Percentiles rank a stretch among this genome's conserved stretches.
These are phyloP conservation scores for Tupiocoris notatus DNA, from an alignment of 2,888 invertebrate genomes.

Conservation along the genomic window DNA sequence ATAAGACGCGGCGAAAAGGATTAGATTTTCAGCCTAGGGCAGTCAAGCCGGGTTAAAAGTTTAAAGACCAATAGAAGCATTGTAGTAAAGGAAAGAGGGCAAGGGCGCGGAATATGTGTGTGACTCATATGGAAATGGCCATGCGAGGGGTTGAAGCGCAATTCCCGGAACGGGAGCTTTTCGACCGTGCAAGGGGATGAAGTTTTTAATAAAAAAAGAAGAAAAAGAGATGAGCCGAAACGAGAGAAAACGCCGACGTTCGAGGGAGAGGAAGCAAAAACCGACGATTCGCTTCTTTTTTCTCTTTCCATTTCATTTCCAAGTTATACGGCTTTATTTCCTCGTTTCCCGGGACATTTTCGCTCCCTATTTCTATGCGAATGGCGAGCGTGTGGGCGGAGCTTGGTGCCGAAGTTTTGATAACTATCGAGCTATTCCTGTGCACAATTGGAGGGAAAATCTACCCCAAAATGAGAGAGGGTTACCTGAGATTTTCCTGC, in stretches of 20 bases:
- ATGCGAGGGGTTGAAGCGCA: neutral
- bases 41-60: neutral
- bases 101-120: neutral
- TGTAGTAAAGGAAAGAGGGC: neutral
- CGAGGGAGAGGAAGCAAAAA: neutral
- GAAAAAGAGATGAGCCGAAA: neutral
- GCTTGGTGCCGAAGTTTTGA: neutral
- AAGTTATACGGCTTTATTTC: neutral
- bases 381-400: neutral
- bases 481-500: too few species aligned
- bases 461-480: too few species aligned
- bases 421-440: neutral
- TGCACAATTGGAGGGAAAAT: too few species aligned
- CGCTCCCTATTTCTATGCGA: neutral
- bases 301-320: neutral
- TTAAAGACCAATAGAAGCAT: neutral
- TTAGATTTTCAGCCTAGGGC: neutral
- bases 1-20: neutral
- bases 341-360: neutral
- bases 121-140: neutral
- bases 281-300: neutral
- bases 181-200: neutral
- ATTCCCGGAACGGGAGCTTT: neutral
- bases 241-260: too few species aligned
- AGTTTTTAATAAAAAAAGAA: neutral